Percentiles rank a stretch among this genome's conserved stretches.
Conservation (phyloP, 2,888 invertebrate species). For the Ormyrus rosae region DNA sequence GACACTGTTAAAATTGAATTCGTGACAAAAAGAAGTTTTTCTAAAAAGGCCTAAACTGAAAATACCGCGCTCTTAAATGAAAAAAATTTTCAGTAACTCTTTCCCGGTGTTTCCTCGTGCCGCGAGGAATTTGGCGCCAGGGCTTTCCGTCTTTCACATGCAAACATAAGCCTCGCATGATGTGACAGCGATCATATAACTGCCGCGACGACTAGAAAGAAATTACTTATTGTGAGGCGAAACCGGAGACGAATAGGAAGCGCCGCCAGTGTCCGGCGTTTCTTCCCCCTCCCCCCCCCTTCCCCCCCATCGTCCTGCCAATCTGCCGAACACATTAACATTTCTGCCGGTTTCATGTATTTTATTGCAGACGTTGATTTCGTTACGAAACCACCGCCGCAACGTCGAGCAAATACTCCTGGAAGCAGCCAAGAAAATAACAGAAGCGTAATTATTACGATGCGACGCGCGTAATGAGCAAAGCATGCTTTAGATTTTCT, state of each 20-base stretch:
- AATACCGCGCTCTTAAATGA: too few relatives aligned
- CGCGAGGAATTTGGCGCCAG: neutral
- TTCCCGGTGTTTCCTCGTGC: too few relatives aligned
- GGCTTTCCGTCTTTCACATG: constrained; percentile 44
- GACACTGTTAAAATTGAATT: too few relatives aligned
- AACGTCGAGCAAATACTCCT: constrained; percentile 6
- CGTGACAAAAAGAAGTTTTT: too few relatives aligned
- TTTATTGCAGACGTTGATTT: constrained; percentile 45
- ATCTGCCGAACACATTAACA: constrained; percentile 37
- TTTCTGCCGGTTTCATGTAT: constrained; percentile 39
- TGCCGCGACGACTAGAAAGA: constrained; percentile 56
- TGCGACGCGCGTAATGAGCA: constrained; percentile 10
- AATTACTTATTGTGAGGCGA: constrained; percentile 58
- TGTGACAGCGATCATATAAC: constrained; percentile 65
- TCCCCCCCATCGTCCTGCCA: neutral
- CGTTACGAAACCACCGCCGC: constrained; percentile 32
- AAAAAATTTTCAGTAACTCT: too few relatives aligned
- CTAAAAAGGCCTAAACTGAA: too few relatives aligned
- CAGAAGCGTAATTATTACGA: constrained; percentile 32
- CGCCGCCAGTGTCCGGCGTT: constrained; percentile 9
- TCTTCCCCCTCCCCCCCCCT: constrained; percentile 4
- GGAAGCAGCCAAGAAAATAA: constrained; percentile 16
- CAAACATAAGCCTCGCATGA: constrained; percentile 63
- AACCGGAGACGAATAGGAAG: constrained; percentile 64
- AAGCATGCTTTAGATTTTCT: neutral